Evolutionary conservation across 2,888 invertebrate genomes (phyloP), one percentile per base, ranked within the genome.

Genomic region (Dryomyza anilis): DNA sequence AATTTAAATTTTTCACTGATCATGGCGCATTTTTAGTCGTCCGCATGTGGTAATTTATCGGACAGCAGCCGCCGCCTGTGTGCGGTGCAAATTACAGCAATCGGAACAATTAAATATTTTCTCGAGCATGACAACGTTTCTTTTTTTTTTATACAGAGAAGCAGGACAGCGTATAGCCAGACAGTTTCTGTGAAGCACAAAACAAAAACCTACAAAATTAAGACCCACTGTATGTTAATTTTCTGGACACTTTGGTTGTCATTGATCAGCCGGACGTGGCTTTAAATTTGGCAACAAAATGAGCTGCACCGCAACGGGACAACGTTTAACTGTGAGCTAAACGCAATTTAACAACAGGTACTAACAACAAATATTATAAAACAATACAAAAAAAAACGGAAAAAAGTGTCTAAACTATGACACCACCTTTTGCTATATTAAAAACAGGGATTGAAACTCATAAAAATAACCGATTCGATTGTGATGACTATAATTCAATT

Each of bases 41-140:
- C n/a, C n/a, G n/a, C n/a, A n/a, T n/a, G n/a, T n/a, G n/a, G n/a
- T n/a, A n/a, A n/a, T n/a, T n/a, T n/a, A n/a, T n/a, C n/a, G n/a
- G n/a, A n/a, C n/a, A n/a, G n/a, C n/a, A n/a, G n/a, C n/a, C n/a
- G n/a, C n/a, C n/a, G n/a, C n/a, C n/a, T n/a, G n/a, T n/a, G n/a
- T n/a, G n/a, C n/a, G n/a, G n/a, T n/a, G n/a, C n/a, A n/a, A n/a
- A n/a, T n/a, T n/a, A n/a, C 67, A 59, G 65, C 69, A 67, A 71
- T 67, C 67, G 23, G 55, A 68, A 67, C 70, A 70, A 69, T 71
- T 71, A 69, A 66, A 65, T 59, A 53, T 48, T 48, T 65, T 62
- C 66, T 70, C 71, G 67, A 69, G 67, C 71, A 63, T 71, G 71
- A 71, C 71, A 71, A 71, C 71, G 69, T 64, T 68, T 67, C 61